Base-by-base conservation (phyloP, 1,140 invertebrate genomes). In the Drosophila bocki region DNA sequence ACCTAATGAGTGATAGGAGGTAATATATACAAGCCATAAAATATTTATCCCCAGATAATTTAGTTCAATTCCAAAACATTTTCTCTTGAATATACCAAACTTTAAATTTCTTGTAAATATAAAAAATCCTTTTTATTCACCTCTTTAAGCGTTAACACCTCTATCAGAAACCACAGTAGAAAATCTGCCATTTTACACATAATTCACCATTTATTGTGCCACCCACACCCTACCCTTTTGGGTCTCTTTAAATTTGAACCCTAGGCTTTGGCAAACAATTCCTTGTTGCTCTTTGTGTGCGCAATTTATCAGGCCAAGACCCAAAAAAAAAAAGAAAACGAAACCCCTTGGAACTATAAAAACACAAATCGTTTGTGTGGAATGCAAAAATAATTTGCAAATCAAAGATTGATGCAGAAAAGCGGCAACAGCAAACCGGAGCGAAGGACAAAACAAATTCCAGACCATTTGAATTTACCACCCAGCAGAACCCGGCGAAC, bases 311-410 rank as follows among this genome's bases (percentile, higher is more conserved):
- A 76, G 75, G 45, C 29, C n/a, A 32, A 63, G 26, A 57, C 65
- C 59, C 19, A 33, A 80, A 48, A 74, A 15, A 32, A 12, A n/a
- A n/a, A 22, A 22, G 22, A 22, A 35, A 15, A 41, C 22, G 33
- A 32, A 69, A 67, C 39, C 54, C 64, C 54, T 62, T 26, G 47
- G 39, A 56, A 76, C 65, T 54, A 88, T 77, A 82, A 86, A 78
- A 80, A 76, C 69, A 71, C 64, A 87, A 86, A 75, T 87, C 83
- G 75, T 48, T 78, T 75, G 61, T 67, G 71, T 68, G 82, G 57
- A 78, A 78, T 63, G 68, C 58, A 74, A 82, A 81, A 82, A 82
- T 82, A 74, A 82, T 82, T 82, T 82, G 74, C 69, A 56, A 71
- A 69, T 69, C 48, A 47, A 68, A 62, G 50, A 57, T 41, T 60